phyloP scores from a whole-genome alignment of 2,888 invertebrate genomes.

The Clepsis dumicolana region DNA sequence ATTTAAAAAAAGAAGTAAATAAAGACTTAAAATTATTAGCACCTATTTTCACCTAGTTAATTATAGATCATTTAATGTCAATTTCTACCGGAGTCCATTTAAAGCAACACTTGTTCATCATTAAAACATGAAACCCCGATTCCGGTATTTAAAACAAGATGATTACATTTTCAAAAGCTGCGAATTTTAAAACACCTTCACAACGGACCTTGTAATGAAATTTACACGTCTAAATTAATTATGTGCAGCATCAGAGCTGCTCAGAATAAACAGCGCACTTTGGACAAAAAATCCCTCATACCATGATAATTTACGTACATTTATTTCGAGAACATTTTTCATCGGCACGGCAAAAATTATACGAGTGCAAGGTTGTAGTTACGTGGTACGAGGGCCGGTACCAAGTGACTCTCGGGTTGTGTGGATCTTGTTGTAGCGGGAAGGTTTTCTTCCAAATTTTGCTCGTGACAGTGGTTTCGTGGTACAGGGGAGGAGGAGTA shows the following conservation, averaged over 20 bases:
- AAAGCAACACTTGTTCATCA: slow-evolving; percentile 3
- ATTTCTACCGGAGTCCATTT: not conserved
- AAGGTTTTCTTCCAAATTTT: slow-evolving; percentile 55
- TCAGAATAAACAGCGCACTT: slow-evolving; percentile 69
- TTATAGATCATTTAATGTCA: not conserved
- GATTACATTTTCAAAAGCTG: slow-evolving; percentile 16
- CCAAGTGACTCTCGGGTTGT: slow-evolving; percentile 52
- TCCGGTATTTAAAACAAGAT: slow-evolving; percentile 16
- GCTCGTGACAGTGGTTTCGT: slow-evolving; percentile 65
- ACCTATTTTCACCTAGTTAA: not conserved
- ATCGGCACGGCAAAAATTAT: slow-evolving; percentile 19
- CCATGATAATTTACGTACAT: slow-evolving; percentile 17
- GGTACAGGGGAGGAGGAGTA: slow-evolving; percentile 82
- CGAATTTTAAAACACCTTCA: slow-evolving; percentile 31
- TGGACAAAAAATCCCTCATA: slow-evolving; percentile 67
- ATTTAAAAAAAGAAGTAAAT: not conserved
- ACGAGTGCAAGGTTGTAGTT: slow-evolving; percentile 11
- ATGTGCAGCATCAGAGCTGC: slow-evolving; percentile 66
- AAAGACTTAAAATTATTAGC: too few species aligned
- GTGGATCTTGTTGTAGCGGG: slow-evolving; percentile 8
- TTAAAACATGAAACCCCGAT: slow-evolving; percentile 16
- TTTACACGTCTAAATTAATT: slow-evolving; percentile 63
- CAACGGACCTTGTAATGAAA: slow-evolving; percentile 47
- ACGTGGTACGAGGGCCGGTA: slow-evolving; percentile 58
- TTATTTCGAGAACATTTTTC: slow-evolving; percentile 9